Percentiles rank a stretch among this genome's conserved stretches.
phyloP scores from a whole-genome alignment of 2,113 vertebrate genomes.

The Stegastes partitus region DNA sequence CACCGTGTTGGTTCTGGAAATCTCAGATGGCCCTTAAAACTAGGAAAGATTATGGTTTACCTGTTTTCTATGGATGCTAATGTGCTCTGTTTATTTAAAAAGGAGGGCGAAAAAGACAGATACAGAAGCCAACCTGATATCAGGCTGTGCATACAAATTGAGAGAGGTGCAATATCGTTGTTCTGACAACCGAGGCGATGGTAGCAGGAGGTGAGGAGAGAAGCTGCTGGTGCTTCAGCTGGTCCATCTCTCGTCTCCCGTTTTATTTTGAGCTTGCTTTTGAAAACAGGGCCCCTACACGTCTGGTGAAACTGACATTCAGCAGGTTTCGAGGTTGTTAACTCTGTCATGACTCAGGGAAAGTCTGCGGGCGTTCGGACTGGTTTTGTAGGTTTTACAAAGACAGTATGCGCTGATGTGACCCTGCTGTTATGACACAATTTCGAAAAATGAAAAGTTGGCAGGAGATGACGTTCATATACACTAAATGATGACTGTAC shows the following conservation, averaged over 20 bases:
- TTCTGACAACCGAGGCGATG: constrained; percentile 11
- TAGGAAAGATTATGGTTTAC: neutral
- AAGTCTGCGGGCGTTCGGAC: constrained; percentile 32
- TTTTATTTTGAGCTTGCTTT: constrained; percentile 41
- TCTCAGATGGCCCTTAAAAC: neutral
- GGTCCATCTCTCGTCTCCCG: constrained; percentile 58
- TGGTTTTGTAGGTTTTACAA: constrained; percentile 40
- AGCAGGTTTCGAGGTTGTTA: constrained; percentile 64
- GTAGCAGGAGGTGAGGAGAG: constrained; percentile 4
- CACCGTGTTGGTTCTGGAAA: too few species aligned
- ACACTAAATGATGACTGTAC: neutral
- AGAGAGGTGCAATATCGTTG: constrained; percentile 9
- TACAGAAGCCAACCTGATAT: neutral
- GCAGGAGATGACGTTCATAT: neutral
- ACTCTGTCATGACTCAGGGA: constrained; percentile 57
- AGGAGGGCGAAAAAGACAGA: neutral
- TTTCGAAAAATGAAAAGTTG: neutral
- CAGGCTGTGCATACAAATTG: constrained; percentile 28
- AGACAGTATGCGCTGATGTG: neutral
- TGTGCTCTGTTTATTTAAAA: constrained; percentile 21
- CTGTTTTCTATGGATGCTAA: neutral
- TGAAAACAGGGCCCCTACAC: constrained; percentile 45
- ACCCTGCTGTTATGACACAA: constrained; percentile 10
- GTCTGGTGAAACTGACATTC: constrained; percentile 82
- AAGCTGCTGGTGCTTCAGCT: constrained; percentile 31